These are phyloP conservation scores for Paedocypris sp. DNA, from an alignment of 2,113 vertebrate genomes.

Conservation along the genomic window DNA sequence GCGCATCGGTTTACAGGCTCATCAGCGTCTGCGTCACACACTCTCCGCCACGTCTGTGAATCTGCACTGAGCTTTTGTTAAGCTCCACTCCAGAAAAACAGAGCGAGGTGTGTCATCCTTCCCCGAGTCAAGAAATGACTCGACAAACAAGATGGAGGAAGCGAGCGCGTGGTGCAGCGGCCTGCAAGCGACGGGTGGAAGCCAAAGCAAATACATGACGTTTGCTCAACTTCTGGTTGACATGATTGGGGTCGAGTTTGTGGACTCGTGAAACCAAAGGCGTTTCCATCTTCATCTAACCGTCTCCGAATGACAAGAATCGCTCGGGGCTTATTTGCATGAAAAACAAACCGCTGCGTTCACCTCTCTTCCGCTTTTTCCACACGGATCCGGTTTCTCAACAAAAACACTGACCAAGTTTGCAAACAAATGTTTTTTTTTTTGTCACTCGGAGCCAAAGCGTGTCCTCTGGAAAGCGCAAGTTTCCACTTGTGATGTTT, in stretches of 20 bases:
- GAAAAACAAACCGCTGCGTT: background rate
- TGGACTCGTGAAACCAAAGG: background rate
- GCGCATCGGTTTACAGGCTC: background rate
- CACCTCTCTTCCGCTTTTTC: background rate
- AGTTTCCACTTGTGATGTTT: background rate
- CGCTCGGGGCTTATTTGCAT: background rate
- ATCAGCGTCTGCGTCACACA: background rate
- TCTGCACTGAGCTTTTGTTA: background rate
- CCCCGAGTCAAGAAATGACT: background rate
- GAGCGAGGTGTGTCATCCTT: background rate
- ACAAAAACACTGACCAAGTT: slow-evolving; percentile 7
- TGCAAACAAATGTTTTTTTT: too few relatives aligned
- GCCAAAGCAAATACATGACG: background rate
- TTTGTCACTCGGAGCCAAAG: too few relatives aligned
- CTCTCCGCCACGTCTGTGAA: background rate
- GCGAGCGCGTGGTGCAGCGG: too few relatives aligned
- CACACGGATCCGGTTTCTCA: slow-evolving; percentile 10
- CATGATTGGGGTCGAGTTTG: background rate
- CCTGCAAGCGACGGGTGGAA: background rate
- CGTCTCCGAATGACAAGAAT: background rate
- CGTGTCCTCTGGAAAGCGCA: background rate
- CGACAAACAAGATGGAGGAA: background rate
- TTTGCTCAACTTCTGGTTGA: background rate
- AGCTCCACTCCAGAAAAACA: background rate
- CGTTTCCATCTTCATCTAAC: background rate